These are phyloP conservation scores for Hydra vulgaris DNA, from an alignment of 30 jellyfish, hydroid and myxozoan genomes.

Conservation along the genomic window DNA sequence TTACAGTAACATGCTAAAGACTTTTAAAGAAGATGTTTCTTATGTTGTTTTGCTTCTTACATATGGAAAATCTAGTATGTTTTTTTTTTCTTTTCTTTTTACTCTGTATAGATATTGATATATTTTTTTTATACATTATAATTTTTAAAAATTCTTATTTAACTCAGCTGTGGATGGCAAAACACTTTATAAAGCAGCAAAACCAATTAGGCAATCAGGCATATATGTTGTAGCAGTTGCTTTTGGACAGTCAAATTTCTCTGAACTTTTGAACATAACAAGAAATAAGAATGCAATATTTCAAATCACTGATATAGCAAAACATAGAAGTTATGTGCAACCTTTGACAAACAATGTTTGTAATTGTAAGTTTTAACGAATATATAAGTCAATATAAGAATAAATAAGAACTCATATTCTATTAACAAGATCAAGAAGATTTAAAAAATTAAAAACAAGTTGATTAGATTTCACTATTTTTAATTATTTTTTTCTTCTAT, in stretches of 20 bases:
- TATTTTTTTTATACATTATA: no score
- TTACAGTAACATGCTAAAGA: constrained; percentile 31
- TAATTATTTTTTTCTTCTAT: not conserved
- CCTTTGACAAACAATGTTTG: constrained; percentile 54
- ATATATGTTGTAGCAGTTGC: constrained; percentile 68
- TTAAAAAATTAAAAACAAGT: no score
- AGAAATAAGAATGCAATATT: constrained; percentile 36
- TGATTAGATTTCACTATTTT: not conserved
- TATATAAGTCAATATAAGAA: no score
- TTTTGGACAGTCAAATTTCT: constrained; percentile 48
- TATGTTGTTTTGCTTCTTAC: constrained; percentile 70
- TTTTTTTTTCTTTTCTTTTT: not conserved
- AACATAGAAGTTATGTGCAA: constrained; percentile 35
- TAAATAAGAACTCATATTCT: not conserved
- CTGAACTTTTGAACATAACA: constrained; percentile 50
- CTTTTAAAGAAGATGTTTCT: constrained; percentile 38
- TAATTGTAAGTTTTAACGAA: constrained; percentile 29
- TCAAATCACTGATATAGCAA: constrained; percentile 11
- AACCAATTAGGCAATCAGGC: constrained; percentile 47
- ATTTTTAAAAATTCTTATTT: no score
- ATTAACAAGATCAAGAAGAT: no score
- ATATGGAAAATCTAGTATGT: constrained; percentile 65
- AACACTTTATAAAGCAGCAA: constrained; percentile 46
- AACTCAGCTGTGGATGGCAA: constrained; percentile 1
- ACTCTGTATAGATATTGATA: no score